phyloP scores from a whole-genome alignment of 1,140 invertebrate species.

The Latrodectus geometricus region DNA sequence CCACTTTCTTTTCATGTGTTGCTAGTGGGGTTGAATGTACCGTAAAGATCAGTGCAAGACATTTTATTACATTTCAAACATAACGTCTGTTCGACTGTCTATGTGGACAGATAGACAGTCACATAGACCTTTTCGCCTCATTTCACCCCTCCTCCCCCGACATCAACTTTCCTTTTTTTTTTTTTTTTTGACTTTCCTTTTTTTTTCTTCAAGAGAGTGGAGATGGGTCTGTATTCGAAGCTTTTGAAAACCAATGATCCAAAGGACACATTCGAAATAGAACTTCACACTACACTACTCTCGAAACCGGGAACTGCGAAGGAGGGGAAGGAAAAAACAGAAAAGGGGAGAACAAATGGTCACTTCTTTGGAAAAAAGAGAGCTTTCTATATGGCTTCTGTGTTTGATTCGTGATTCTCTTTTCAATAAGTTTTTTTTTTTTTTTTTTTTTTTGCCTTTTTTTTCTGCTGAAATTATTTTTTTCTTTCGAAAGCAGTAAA shows the following conservation, averaged over 20 bases:
- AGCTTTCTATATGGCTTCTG: neutral
- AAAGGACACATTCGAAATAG: conserved; percentile 22
- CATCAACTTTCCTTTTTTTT: neutral
- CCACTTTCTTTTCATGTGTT: neutral
- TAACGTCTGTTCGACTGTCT: neutral
- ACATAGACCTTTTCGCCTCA: neutral
- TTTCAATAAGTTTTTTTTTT: conserved; percentile 24
- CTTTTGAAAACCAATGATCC: conserved; percentile 49
- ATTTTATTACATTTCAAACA: neutral
- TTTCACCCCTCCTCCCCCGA: neutral
- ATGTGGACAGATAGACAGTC: neutral
- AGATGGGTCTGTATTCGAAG: conserved; percentile 8
- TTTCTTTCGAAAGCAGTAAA: conserved; percentile 9
- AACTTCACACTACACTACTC: conserved; percentile 35
- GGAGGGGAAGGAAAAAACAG: neutral
- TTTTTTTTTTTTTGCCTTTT: too few species aligned
- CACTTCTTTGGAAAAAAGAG: conserved; percentile 11
- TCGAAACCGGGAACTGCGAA: conserved; percentile 10
- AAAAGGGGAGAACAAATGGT: conserved; percentile 12
- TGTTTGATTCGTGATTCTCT: conserved; percentile 31
- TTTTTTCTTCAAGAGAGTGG: neutral
- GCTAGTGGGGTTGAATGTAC: neutral
- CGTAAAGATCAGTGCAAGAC: neutral
- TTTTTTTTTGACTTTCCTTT: neutral
- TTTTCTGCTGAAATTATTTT: neutral